phyloP scores from a whole-genome alignment of 2,113 vertebrate species.

The Corydoras sp. region DNA sequence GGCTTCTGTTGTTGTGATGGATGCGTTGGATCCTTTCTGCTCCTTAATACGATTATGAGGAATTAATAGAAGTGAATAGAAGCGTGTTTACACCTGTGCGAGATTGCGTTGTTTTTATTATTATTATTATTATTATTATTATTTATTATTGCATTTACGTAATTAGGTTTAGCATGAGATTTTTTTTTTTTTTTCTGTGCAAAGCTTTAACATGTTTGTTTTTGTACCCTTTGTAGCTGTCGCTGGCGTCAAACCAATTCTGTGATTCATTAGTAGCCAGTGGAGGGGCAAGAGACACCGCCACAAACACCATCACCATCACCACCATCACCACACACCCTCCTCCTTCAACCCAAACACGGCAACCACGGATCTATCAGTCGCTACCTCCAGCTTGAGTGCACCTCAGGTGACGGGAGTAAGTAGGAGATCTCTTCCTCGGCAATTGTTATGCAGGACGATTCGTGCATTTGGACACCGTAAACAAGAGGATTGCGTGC shows the following conservation, averaged over 20 bases:
- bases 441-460: constrained; percentile 25
- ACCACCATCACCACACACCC: constrained; percentile 27
- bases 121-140: not conserved
- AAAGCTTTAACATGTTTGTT: constrained; percentile 37
- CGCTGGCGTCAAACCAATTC: constrained; percentile 49
- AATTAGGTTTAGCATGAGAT: too few relatives aligned
- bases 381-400: constrained; percentile 40
- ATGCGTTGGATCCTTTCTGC: too few relatives aligned
- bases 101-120: too few relatives aligned
- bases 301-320: constrained; percentile 32
- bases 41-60: too few relatives aligned
- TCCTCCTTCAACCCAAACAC: constrained; percentile 50
- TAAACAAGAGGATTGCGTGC: constrained; percentile 18
- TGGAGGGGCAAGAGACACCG: constrained; percentile 44
- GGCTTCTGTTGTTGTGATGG: too few relatives aligned
- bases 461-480: constrained; percentile 14
- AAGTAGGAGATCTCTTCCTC: constrained; percentile 44
- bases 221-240: constrained; percentile 50
- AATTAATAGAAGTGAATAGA: too few relatives aligned
- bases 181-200: constrained; percentile 15
- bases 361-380: constrained; percentile 54
- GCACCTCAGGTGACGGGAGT: constrained; percentile 24
- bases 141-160: too few relatives aligned
- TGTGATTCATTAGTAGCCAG: constrained; percentile 50
- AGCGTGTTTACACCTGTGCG: too few relatives aligned